These are phyloP conservation scores for Thymallus thymallus DNA, from an alignment of 2,113 vertebrate species.

Conservation along the genomic window DNA sequence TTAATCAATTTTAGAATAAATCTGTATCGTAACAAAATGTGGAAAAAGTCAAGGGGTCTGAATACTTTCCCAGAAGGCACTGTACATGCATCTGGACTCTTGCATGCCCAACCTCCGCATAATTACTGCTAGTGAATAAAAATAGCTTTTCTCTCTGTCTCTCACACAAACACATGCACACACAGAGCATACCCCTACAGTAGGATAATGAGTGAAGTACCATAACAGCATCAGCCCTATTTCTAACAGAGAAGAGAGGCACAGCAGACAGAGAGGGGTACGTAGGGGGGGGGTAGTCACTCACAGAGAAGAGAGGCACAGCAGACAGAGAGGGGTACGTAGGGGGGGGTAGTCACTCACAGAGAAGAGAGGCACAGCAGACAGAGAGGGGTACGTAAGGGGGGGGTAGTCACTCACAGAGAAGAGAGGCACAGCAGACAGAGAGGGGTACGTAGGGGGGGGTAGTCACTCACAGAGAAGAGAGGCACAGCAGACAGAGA, in stretches of 20 bases:
- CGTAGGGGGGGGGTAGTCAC: too few relatives aligned
- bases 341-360: too few relatives aligned
- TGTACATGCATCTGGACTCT: too few relatives aligned
- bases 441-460: background rate
- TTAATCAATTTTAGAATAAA: too few relatives aligned
- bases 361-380: conserved; percentile 19
- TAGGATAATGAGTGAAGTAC: conserved; percentile 36
- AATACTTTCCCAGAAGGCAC: too few relatives aligned
- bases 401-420: too few relatives aligned
- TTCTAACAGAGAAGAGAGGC: conserved; percentile 11
- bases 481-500: conserved; percentile 11
- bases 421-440: conserved; percentile 14
- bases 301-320: conserved; percentile 23
- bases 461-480: too few relatives aligned
- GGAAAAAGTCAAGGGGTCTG: too few relatives aligned
- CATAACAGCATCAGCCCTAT: background rate
- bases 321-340: background rate
- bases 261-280: background rate
- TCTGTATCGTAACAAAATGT: too few relatives aligned
- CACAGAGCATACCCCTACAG: background rate
- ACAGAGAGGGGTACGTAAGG: background rate
- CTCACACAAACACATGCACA: background rate
- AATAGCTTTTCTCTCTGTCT: too few relatives aligned
- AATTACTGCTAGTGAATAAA: background rate
- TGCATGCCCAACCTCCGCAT: too few relatives aligned